A percentile compares a stretch with the other conserved stretches of the same genome.
These are phyloP conservation scores for Timandra comae DNA, from an alignment of 2,888 invertebrate species.

Conservation along the genomic window DNA sequence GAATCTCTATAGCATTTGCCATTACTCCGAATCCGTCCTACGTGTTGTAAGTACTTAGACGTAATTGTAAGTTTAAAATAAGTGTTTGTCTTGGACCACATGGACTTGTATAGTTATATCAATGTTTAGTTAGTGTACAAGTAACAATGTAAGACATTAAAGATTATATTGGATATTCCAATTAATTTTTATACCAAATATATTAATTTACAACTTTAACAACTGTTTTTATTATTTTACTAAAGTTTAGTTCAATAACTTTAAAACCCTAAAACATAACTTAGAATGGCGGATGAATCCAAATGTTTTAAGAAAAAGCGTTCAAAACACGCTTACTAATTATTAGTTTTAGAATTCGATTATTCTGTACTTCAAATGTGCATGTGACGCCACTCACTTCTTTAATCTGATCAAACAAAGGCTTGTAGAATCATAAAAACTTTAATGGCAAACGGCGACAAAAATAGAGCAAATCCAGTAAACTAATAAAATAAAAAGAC, in stretches of 20 bases:
- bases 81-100: too few species aligned
- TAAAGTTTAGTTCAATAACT: too few species aligned
- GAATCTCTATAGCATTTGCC: too few species aligned
- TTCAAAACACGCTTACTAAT: too few species aligned
- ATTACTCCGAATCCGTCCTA: too few species aligned
- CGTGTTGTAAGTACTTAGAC: background rate
- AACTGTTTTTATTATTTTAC: slow-evolving; percentile 10
- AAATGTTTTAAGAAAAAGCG: too few species aligned
- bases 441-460: background rate
- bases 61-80: slow-evolving; percentile 5
- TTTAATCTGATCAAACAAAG: too few species aligned
- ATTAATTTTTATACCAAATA: slow-evolving; percentile 72
- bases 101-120: background rate
- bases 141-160: slow-evolving; percentile 33
- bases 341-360: too few species aligned
- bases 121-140: slow-evolving; percentile 10
- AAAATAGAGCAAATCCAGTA: background rate
- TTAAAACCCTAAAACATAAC: background rate
- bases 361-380: too few species aligned
- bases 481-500: slow-evolving; percentile 16
- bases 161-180: slow-evolving; percentile 50
- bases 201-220: slow-evolving; percentile 35
- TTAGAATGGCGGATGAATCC: background rate
- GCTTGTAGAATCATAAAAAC: too few species aligned
- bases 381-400: too few species aligned